Base-by-base conservation (phyloP, 2,113 vertebrate genomes). In the Hemicordylus capensis region DNA sequence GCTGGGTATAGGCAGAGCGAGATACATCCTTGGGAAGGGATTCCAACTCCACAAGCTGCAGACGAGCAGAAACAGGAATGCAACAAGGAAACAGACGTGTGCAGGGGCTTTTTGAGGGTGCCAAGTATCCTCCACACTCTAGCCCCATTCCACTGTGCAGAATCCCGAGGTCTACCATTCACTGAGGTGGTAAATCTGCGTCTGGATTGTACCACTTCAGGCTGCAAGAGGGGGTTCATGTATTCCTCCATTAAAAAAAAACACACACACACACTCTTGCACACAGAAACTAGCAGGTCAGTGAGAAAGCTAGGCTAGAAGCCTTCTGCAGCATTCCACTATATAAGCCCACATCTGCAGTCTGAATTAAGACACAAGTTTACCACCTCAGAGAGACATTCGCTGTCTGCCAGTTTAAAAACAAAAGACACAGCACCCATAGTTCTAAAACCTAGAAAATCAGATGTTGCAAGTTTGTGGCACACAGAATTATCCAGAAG, bases 1-100 rank as follows among this genome's bases (percentile, higher is more conserved):
- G 97, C 89, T 97, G 96, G 17, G 98, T 99, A 84, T 99, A 99
- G 1, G 98, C 97, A 0, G 97, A 97, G 17, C 98, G 97, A 24
- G 97, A 97, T 37, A 95, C 96, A 1, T 98, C 98, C 91, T 96
- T 96, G 31, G 97, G 96, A 56, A 98, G 95, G 42, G 94, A 97
- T 85, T 98, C 98, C 63, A 97, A 94, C 90, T 99, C 97, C 0
- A 96, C 94, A 4, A 97, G 91, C 98, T 98, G 59, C 20, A 85
- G 24, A 15, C 44, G 37, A 42, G 31, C 24, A 37, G 56, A 72
- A 54, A 26, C 14, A 28, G 26, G 15, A 64, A 1, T 59, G 20
- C 8, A 56, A 54, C n/a, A 81, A 83, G 28, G 37, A 58, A 19
- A 58, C 19, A 6, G 24, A 26, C n/a, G n/a, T 12, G 51, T 20